Evolutionary conservation across 2,113 vertebrate genomes (phyloP).

Genomic region (Geococcyx californianus): DNA sequence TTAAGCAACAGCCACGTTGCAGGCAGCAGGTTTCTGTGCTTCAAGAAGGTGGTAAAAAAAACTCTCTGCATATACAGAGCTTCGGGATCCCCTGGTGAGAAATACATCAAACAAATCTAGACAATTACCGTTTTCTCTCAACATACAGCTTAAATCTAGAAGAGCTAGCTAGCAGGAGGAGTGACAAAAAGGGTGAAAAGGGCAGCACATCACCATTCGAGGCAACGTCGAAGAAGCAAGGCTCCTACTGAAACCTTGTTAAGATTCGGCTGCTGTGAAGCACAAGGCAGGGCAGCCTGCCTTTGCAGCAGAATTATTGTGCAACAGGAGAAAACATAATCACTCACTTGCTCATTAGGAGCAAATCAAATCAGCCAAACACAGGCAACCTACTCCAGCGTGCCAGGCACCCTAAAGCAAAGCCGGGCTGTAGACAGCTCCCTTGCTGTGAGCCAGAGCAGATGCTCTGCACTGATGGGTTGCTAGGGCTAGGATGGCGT

Average conservation of each 20-base stretch:
- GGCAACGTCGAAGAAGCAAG: background rate
- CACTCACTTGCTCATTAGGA: background rate
- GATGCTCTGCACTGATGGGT: background rate
- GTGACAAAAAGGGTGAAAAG: background rate
- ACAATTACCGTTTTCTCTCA: background rate
- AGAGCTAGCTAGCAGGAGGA: background rate
- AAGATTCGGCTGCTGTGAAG: background rate
- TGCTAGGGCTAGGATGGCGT: background rate
- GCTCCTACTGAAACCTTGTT: background rate
- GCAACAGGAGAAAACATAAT: background rate
- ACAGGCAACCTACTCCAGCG: background rate
- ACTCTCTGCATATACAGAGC: background rate
- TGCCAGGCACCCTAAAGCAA: constrained; percentile 19
- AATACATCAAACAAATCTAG: background rate
- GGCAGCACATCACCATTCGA: background rate
- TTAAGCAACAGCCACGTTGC: background rate
- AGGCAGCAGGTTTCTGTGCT: background rate
- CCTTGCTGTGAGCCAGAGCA: background rate
- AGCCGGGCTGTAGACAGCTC: background rate
- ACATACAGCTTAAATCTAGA: background rate
- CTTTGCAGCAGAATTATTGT: constrained; percentile 13
- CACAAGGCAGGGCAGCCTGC: background rate
- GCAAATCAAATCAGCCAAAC: constrained; percentile 4
- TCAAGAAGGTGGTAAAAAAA: background rate
- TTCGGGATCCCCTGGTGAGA: background rate